These are phyloP conservation scores for Lepidonotus clava DNA, from an alignment of 2,888 invertebrate genomes.

Conservation along the genomic window DNA sequence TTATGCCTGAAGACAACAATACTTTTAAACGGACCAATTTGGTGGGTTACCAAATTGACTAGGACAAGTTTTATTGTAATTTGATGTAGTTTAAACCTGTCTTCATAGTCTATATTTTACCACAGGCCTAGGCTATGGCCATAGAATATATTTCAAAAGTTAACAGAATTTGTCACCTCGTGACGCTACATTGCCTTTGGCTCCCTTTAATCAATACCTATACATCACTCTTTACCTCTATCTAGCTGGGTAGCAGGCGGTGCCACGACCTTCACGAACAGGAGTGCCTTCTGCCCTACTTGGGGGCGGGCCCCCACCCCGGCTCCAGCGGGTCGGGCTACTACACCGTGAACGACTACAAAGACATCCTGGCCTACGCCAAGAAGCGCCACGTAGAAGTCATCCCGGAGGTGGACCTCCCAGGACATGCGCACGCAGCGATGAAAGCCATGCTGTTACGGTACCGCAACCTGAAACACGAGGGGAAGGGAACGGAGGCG, in stretches of 20 bases:
- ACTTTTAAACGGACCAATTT: no score
- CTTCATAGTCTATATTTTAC: no score
- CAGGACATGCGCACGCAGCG: conserved; percentile 76
- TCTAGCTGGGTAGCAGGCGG: conserved; percentile 63
- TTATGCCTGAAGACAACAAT: no score
- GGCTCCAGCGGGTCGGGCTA: conserved; percentile 63
- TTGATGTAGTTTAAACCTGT: no score
- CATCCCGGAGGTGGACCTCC: conserved; percentile 78
- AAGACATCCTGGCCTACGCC: conserved; percentile 74
- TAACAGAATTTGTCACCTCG: no score
- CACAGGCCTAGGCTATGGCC: no score
- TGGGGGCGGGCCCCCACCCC: conserved; percentile 68
- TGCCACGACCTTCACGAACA: conserved; percentile 67
- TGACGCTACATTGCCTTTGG: no score
- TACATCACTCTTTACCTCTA: no score
- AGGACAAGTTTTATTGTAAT: no score
- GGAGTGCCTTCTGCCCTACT: conserved; percentile 66
- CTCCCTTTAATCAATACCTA: no score
- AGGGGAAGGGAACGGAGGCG: not conserved
- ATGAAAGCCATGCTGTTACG: conserved; percentile 73
- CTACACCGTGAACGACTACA: conserved; percentile 68
- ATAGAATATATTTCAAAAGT: no score
- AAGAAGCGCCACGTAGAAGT: conserved; percentile 71
- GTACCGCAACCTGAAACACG: conserved; percentile 4
- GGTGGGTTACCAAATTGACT: no score